phyloP scores from a whole-genome alignment of 2,113 vertebrate species.

The Chaetodon auriga region DNA sequence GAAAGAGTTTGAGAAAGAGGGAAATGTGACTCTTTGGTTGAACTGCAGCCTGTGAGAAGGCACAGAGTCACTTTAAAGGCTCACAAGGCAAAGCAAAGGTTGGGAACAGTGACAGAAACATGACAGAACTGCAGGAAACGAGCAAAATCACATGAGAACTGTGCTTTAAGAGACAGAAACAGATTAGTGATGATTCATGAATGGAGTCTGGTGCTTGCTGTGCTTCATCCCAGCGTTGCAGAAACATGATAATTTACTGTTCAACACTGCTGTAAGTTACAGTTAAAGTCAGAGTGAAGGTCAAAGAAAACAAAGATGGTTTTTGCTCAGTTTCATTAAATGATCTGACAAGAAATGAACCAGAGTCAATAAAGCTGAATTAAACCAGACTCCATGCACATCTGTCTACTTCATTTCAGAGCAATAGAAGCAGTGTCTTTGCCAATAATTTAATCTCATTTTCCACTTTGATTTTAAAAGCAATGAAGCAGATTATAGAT shows the following conservation, averaged over 20 bases:
- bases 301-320: background rate
- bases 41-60: too few species aligned
- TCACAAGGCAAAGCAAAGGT: too few species aligned
- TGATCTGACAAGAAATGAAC: background rate
- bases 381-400: conserved; percentile 1
- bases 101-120: too few species aligned
- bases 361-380: background rate
- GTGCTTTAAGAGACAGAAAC: background rate
- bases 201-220: conserved; percentile 1
- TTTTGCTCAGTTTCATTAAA: too few species aligned
- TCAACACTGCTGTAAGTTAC: background rate
- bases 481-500: background rate
- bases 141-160: background rate
- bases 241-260: too few species aligned
- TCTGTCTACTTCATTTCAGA: background rate
- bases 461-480: background rate
- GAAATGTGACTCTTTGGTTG: too few species aligned
- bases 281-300: background rate
- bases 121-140: too few species aligned
- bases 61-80: too few species aligned
- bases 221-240: too few species aligned
- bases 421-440: background rate
- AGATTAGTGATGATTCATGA: background rate
- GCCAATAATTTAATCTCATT: background rate
- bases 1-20: too few species aligned